Percentiles rank a stretch among this genome's conserved stretches.
Conservation (phyloP, 2,888 invertebrate species). For the Xestia xanthographa region DNA sequence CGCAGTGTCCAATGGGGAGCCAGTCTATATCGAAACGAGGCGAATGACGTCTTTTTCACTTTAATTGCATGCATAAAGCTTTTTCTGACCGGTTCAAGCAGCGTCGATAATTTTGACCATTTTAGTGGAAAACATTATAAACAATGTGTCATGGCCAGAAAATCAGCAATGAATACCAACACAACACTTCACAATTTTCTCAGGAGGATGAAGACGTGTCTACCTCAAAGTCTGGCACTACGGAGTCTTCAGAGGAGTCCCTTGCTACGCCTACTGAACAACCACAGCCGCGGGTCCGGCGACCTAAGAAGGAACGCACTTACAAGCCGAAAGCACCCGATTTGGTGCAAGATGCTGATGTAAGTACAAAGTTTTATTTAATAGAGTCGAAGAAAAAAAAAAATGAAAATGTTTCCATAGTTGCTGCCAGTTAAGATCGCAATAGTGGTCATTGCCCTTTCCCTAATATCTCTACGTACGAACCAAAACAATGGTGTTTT, state of each 20-base stretch:
- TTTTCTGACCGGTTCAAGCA: neutral
- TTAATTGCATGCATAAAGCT: neutral
- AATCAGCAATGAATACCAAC: neutral
- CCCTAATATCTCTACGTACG: too few species aligned
- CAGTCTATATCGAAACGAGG: neutral
- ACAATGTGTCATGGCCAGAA: neutral
- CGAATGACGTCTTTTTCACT: neutral
- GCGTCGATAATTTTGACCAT: neutral
- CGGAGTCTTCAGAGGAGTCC: slow-evolving; percentile 76
- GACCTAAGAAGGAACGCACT: slow-evolving; percentile 83
- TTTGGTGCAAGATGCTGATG: slow-evolving; percentile 87
- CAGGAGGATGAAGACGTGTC: slow-evolving; percentile 86
- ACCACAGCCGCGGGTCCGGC: slow-evolving; percentile 71
- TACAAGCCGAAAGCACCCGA: slow-evolving; percentile 85
- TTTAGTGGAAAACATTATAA: neutral
- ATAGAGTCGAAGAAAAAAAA: neutral
- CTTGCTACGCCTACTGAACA: slow-evolving; percentile 68
- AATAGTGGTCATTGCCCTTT: too few species aligned
- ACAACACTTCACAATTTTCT: neutral
- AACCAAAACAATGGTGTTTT: too few species aligned
- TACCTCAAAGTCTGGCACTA: slow-evolving; percentile 79
- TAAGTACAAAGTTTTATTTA: slow-evolving; percentile 70
- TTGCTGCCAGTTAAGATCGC: too few species aligned
- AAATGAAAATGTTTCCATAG: too few species aligned
- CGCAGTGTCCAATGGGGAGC: neutral